Percentiles rank a stretch among this genome's conserved stretches.
phyloP scores from a whole-genome alignment of 1,140 invertebrate genomes.

The Chionoecetes opilio region DNA sequence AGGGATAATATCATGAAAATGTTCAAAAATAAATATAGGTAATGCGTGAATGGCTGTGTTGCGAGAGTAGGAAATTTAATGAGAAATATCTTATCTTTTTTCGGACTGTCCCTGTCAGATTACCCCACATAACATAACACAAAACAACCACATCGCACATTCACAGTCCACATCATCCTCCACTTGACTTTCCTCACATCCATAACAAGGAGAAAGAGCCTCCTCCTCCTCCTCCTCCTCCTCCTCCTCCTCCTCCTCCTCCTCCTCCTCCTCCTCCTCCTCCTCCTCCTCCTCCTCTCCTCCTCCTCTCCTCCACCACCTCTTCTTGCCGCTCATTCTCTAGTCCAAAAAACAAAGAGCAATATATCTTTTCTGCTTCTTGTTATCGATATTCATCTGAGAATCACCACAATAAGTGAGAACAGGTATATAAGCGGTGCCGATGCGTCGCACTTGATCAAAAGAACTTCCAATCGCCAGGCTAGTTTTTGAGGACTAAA shows the following conservation, averaged over 20 bases:
- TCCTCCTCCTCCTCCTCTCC: no score
- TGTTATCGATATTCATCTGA: not conserved
- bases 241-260: not conserved
- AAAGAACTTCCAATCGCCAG: not conserved
- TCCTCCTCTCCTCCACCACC: no score
- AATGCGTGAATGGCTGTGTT: not conserved
- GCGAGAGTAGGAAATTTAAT: not conserved
- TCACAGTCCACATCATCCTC: no score
- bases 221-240: no score
- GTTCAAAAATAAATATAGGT: not conserved
- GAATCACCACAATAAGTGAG: not conserved
- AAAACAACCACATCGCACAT: no score
- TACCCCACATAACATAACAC: no score
- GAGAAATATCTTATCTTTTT: no score
- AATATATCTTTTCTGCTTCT: not conserved
- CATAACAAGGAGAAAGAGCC: no score
- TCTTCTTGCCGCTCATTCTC: no score
- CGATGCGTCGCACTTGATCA: not conserved
- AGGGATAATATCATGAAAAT: not conserved
- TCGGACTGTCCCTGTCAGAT: no score
- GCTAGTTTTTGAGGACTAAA: not conserved
- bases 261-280: no score
- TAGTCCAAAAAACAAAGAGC: not conserved
- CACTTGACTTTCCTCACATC: no score
- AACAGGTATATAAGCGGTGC: not conserved